Percentiles rank a stretch among this genome's conserved stretches.
Evolutionary conservation across 2,888 invertebrate species (phyloP).

Genomic region (Chaetogeoica ovagalla): DNA sequence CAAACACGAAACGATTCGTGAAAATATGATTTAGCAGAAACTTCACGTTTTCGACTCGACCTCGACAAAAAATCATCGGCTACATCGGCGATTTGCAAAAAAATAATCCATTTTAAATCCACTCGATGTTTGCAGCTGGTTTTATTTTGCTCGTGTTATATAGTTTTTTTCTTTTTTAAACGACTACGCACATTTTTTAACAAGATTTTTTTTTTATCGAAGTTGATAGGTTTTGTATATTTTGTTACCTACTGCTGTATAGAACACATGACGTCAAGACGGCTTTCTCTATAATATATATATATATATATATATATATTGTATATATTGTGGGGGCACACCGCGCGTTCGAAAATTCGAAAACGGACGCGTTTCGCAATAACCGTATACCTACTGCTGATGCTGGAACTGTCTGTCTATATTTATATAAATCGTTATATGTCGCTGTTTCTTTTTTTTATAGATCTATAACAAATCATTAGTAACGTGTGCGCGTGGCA

Average conservation of each 20-base stretch:
- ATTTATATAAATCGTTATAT: no score
- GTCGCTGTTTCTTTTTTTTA: neutral
- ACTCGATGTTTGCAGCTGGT: no score
- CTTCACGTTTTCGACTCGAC: constrained; percentile 1
- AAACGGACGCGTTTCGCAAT: neutral
- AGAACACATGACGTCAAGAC: neutral
- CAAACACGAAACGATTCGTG: neutral
- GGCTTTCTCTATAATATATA: neutral
- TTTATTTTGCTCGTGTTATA: neutral
- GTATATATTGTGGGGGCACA: neutral
- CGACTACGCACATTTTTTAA: neutral
- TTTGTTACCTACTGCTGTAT: neutral
- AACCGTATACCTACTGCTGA: neutral
- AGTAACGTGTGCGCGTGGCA: neutral
- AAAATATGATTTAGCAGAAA: neutral
- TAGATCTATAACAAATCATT: neutral
- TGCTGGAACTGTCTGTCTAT: no score
- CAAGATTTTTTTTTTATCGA: neutral
- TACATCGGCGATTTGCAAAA: neutral
- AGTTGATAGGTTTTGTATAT: neutral
- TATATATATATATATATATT: no score
- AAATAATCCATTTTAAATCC: no score
- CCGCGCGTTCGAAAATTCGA: neutral
- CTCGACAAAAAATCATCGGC: neutral
- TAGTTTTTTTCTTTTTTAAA: neutral